Percentiles rank a stretch among this genome's conserved stretches.
phyloP scores from a whole-genome alignment of 1,140 invertebrate genomes.

The Trachymyrmex cornetzi region DNA sequence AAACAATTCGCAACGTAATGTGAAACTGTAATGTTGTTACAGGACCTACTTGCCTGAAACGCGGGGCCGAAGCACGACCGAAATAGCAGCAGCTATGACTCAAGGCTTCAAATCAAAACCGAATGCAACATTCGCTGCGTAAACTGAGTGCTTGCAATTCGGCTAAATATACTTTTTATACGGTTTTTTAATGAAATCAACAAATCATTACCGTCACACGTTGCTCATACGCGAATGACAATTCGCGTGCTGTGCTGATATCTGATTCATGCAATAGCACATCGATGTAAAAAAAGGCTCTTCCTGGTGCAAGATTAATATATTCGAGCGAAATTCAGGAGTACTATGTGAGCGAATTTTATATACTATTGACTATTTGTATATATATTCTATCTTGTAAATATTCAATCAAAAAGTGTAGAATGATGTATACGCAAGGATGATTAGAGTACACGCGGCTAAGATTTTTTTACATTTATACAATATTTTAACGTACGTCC shows the following conservation, averaged over 20 bases:
- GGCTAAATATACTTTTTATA: slow-evolving; percentile 41
- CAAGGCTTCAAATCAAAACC: slow-evolving; percentile 80
- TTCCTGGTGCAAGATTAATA: neutral
- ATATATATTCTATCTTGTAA: neutral
- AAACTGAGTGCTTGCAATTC: slow-evolving; percentile 20
- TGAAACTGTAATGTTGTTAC: slow-evolving; percentile 46
- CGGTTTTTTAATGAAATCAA: slow-evolving; percentile 14
- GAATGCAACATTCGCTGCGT: slow-evolving; percentile 29
- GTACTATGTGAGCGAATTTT: neutral
- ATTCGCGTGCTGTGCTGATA: neutral
- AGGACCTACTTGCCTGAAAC: slow-evolving; percentile 92
- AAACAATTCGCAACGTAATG: neutral
- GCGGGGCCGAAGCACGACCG: slow-evolving; percentile 88
- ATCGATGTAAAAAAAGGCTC: neutral
- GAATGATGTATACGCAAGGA: neutral
- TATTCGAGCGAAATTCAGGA: slow-evolving; percentile 2
- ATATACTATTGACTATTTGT: slow-evolving; percentile 13
- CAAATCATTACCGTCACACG: neutral
- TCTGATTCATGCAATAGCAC: neutral
- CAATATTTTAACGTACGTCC: neutral
- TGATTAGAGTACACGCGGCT: neutral
- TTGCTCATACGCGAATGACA: neutral
- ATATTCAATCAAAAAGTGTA: neutral
- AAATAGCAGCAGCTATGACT: slow-evolving; percentile 86
- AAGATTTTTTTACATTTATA: slow-evolving; percentile 59